These are phyloP conservation scores for Myoxocephalus aenaeus DNA, from an alignment of 2,797 vertebrate genomes.

Conservation along the genomic window DNA sequence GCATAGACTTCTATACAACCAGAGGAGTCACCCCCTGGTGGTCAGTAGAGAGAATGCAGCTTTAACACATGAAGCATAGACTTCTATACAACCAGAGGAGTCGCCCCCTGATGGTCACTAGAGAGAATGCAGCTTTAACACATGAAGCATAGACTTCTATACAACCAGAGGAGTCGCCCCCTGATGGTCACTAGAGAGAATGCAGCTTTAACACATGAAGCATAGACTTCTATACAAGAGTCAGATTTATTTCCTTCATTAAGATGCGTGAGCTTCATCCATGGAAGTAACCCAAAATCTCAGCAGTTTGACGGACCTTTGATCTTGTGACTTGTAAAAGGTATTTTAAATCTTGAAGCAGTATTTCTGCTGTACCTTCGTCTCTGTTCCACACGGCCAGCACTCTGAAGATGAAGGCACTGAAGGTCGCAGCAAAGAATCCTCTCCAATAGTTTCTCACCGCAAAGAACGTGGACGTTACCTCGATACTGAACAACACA, in stretches of 20 bases:
- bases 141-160: too few species aligned
- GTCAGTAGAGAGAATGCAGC: too few species aligned
- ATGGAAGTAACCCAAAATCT: background rate
- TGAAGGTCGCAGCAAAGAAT: slow-evolving; percentile 97
- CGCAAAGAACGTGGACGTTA: slow-evolving; percentile 97
- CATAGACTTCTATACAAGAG: background rate
- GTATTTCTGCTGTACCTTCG: slow-evolving; percentile 84
- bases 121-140: too few species aligned
- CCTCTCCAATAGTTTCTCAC: slow-evolving; percentile 99
- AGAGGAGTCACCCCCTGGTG: too few species aligned
- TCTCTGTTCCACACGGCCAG: slow-evolving; percentile 97
- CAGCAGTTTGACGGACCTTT: background rate
- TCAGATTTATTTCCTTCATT: background rate
- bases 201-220: too few species aligned
- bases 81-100: too few species aligned
- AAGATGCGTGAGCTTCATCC: background rate
- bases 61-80: too few species aligned
- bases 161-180: too few species aligned
- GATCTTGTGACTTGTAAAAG: too few species aligned
- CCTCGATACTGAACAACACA: slow-evolving; percentile 97
- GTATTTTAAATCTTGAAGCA: background rate
- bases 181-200: too few species aligned
- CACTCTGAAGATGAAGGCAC: slow-evolving; percentile 98
- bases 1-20: too few species aligned
- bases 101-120: too few species aligned